Evolutionary conservation across 2,888 invertebrate species (phyloP), one percentile per base, ranked within the genome.

Genomic region (Cryptus armator): DNA sequence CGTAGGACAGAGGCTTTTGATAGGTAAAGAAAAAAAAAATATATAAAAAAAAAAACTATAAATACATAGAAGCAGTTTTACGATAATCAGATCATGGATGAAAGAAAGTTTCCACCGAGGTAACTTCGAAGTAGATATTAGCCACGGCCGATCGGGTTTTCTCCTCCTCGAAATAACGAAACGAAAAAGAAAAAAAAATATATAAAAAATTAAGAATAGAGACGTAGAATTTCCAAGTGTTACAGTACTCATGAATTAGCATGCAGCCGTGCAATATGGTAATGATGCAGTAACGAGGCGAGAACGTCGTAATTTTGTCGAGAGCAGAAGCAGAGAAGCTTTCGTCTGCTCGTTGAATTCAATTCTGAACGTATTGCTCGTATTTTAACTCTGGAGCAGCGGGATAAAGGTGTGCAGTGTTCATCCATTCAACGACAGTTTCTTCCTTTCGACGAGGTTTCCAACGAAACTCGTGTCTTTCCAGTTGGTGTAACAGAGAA

Each of bases 11-110:
- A 62, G 19, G 14, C 56, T 64, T 37, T 37, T 37, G 32, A 76
- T 7, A 16, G 44, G 48, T 29, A 7, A 12, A 16, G 24, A 9
- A 48, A 48, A 48, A 62, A 67, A 59, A 72, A 66, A 1, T 24
- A 24, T 24, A 48, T 29, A 12, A n/a, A 46, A 62, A 81, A 62
- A 16, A 12, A 12, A 6, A 2, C 16, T 3, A 32, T 29, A 9
- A 14, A 6, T 5, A 44, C 0, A 44, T 10, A 14, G 2, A 19
- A 19, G 44, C 14, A 9, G 24, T 76, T 70, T 19, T 44, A 24
- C 84, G 81, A 76, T 68, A 71, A 59, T 85, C 78, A 32, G 37
- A 76, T 82, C 75, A 81, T 67, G 71, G 66, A 53, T 72, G 85
- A 71, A 37, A 71, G 72, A 44, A 56, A 74, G 24, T 71, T 79